phyloP scores from a whole-genome alignment of 2,113 vertebrate genomes.

The Blennius ocellaris region DNA sequence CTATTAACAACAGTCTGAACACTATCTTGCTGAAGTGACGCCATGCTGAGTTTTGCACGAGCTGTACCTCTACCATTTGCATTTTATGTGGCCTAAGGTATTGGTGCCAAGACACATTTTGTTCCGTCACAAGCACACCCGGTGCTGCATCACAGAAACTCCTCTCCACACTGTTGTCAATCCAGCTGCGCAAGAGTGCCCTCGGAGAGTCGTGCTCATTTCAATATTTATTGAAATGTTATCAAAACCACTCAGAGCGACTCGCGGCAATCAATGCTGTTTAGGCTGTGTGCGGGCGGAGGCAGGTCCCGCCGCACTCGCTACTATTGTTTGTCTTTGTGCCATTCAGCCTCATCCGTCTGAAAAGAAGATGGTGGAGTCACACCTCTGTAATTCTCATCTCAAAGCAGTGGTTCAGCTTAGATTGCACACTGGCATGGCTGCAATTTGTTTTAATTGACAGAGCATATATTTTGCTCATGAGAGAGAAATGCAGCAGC shows the following conservation, averaged over 20 bases:
- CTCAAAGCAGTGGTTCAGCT: slow-evolving; percentile 30
- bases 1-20: slow-evolving; percentile 9
- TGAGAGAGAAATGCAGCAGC: slow-evolving; percentile 14
- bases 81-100: slow-evolving; percentile 24
- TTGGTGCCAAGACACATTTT: slow-evolving; percentile 28
- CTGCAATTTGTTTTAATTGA: slow-evolving; percentile 69
- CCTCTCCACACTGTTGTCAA: slow-evolving; percentile 51
- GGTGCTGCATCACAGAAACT: slow-evolving; percentile 25
- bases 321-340: slow-evolving; percentile 61
- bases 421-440: slow-evolving; percentile 54
- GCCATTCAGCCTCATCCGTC: slow-evolving; percentile 52
- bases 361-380: slow-evolving; percentile 48
- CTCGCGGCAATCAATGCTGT: slow-evolving; percentile 72
- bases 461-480: slow-evolving; percentile 39
- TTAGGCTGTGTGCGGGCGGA: slow-evolving; percentile 55
- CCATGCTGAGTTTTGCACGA: slow-evolving; percentile 13
- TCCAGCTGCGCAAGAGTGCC: slow-evolving; percentile 50
- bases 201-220: slow-evolving; percentile 68
- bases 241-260: slow-evolving; percentile 78
- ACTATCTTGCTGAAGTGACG: slow-evolving; percentile 18
- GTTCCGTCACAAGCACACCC: slow-evolving; percentile 20
- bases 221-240: slow-evolving; percentile 81
- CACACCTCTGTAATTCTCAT: slow-evolving; percentile 59
- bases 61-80: slow-evolving; percentile 13
- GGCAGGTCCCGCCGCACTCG: slow-evolving; percentile 33